Base-by-base conservation (phyloP, 2,797 vertebrate species). In the Pangasius mekongensis region DNA sequence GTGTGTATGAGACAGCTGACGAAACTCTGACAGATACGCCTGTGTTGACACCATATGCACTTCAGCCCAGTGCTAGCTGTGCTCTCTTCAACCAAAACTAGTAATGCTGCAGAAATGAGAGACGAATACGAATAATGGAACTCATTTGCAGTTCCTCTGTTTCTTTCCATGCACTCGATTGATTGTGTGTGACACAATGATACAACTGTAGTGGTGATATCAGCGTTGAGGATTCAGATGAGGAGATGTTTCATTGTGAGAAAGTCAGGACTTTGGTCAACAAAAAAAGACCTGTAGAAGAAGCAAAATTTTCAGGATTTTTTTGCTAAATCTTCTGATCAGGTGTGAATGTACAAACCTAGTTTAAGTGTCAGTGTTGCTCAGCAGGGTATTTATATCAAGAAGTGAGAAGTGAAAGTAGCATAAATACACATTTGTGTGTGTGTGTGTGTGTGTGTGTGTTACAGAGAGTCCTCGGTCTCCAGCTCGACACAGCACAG, bases 381-480 rank as follows among this genome's bases (percentile, higher is more conserved):
- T 74, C 16, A n/a, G 3, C 30, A 76, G 60, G 18, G 27, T 77
- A 82, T 74, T 85, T 84, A 60, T 69, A 71, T 58, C 60, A 64
- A 85, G 60, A 84, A 83, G 10, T 39, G 64, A 86, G 88, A 83
- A 84, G 74, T 62, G 88, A 87, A 87, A 77, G 14, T 66, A 27
- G 58, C 22, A 67, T 64, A 56, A 83, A 84, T 84, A 84, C 36
- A 30, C 20, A 27, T 52, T 39, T 87, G n/a, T 58, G 33, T n/a
- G 2, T 83, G 3, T 47, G 33, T 52, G 83, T 93, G 85, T 76
- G 49, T 87, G 86, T 87, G 43, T 84, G 2, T 94, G n/a, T 93
- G 67, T 94, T 87, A 6, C 93, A 99, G 98, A 95, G 86, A 96
- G 96, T 84, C 93, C 96, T 1, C 94, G 89, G 88, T 96, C 96